Conservation (phyloP, 2,797 vertebrate species). For the Apodemus agrarius region DNA sequence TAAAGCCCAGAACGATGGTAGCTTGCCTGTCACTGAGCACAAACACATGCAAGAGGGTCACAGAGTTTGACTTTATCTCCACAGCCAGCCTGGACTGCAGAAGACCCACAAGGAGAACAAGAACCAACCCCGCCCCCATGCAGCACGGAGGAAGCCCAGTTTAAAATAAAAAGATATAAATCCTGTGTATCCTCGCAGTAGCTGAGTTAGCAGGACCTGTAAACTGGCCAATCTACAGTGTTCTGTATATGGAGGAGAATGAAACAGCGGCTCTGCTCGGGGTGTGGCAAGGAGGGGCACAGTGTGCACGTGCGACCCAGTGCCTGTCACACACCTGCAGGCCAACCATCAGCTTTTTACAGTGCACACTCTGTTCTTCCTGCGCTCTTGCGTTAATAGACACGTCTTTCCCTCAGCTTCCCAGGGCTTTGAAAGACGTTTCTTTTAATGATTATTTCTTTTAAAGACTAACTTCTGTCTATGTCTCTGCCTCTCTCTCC, state of each 20-base stretch:
- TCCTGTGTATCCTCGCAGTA: not conserved
- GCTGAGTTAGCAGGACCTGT: not conserved
- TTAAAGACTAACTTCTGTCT: not conserved
- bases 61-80: not conserved
- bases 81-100: not conserved
- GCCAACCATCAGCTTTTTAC: too few relatives aligned
- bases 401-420: not conserved
- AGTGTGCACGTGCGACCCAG: not conserved
- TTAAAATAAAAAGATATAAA: not conserved
- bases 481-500: not conserved
- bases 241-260: not conserved
- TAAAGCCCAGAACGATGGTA: not conserved
- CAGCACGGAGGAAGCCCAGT: too few relatives aligned
- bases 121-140: not conserved
- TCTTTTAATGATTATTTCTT: not conserved
- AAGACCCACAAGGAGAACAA: too few relatives aligned
- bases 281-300: not conserved
- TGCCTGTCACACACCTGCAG: not conserved
- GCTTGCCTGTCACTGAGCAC: not conserved
- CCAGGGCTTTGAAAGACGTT: not conserved
- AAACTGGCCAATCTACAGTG: not conserved
- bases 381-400: not conserved
- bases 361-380: not conserved
- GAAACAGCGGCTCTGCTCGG: not conserved
- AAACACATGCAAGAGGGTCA: not conserved